Evolutionary conservation across 2,797 vertebrate species (phyloP).

Genomic region (Sebastes kiyomatsui): DNA sequence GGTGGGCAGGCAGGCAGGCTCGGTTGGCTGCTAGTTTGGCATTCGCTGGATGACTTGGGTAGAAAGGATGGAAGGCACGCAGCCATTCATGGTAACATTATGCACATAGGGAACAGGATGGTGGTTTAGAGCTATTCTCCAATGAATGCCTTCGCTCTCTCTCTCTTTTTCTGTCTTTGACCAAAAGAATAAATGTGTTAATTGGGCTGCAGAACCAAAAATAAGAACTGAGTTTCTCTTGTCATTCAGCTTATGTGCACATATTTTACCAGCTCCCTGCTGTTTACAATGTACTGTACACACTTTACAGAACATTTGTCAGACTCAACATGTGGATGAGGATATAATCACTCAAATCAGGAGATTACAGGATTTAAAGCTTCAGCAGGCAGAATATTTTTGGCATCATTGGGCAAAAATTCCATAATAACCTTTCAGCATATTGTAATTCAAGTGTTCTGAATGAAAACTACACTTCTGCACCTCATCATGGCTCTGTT

Average conservation of each 20-base stretch:
- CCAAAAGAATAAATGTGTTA: constrained; percentile 40
- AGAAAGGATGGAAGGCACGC: constrained; percentile 61
- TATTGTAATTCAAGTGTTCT: too few species aligned
- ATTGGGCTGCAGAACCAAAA: constrained; percentile 24
- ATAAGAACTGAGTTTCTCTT: neutral
- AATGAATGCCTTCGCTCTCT: constrained; percentile 6
- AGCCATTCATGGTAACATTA: constrained; percentile 76
- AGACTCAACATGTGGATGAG: constrained; percentile 15
- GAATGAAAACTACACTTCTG: too few species aligned
- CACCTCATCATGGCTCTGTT: too few species aligned
- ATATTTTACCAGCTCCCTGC: neutral
- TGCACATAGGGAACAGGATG: constrained; percentile 50
- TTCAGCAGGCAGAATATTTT: too few species aligned
- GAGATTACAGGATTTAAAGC: neutral
- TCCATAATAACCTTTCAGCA: too few species aligned
- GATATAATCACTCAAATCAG: neutral
- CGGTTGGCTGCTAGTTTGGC: constrained; percentile 67
- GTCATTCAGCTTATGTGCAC: neutral
- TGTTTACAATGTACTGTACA: neutral
- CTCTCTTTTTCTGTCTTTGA: constrained; percentile 6
- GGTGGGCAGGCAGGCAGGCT: constrained; percentile 61
- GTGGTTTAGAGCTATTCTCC: constrained; percentile 46
- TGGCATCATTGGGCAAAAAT: too few species aligned
- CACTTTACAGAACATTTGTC: neutral
- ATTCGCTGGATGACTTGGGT: constrained; percentile 70